Conservation (phyloP, 1,140 invertebrate genomes). For the Leucophenga varia region DNA sequence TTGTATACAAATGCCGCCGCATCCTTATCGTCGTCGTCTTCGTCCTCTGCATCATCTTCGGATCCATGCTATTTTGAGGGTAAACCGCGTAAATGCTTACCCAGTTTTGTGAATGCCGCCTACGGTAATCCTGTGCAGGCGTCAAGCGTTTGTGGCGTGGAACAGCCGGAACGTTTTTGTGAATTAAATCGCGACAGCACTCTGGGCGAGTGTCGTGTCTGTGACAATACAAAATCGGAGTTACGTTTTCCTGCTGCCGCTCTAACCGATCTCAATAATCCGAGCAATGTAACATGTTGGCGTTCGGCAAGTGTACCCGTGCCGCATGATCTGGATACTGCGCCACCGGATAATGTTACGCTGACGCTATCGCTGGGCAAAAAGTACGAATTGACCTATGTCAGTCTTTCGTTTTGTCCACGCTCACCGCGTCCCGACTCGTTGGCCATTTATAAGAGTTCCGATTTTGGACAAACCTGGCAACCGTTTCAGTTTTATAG, state of each 20-base stretch:
- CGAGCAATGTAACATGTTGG: slow-evolving; percentile 97
- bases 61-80: slow-evolving; percentile 93
- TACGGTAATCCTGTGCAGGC: slow-evolving; percentile 86
- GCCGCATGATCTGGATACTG: slow-evolving; percentile 65
- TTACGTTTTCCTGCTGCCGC: slow-evolving; percentile 78
- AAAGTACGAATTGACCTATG: slow-evolving; percentile 98
- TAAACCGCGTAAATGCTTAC: slow-evolving; percentile 82
- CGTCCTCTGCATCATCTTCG: slow-evolving; percentile 20
- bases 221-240: slow-evolving; percentile 79
- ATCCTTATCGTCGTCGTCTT: slow-evolving; percentile 3
- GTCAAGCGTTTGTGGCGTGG: slow-evolving; percentile 86
- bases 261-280: slow-evolving; percentile 96
- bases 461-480: slow-evolving; percentile 93
- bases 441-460: slow-evolving; percentile 94
- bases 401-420: slow-evolving; percentile 94
- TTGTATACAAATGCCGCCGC: no score
- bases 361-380: slow-evolving; percentile 90
- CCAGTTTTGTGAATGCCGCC: slow-evolving; percentile 97
- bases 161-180: slow-evolving; percentile 70
- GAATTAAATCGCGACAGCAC: slow-evolving; percentile 62
- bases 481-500: slow-evolving; percentile 96
- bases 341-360: slow-evolving; percentile 88
- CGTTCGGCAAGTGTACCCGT: slow-evolving; percentile 83
- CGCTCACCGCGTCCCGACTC: slow-evolving; percentile 88
- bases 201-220: slow-evolving; percentile 78